Base-by-base conservation (phyloP, 2,888 invertebrate species). In the Deroplatys truncata region DNA sequence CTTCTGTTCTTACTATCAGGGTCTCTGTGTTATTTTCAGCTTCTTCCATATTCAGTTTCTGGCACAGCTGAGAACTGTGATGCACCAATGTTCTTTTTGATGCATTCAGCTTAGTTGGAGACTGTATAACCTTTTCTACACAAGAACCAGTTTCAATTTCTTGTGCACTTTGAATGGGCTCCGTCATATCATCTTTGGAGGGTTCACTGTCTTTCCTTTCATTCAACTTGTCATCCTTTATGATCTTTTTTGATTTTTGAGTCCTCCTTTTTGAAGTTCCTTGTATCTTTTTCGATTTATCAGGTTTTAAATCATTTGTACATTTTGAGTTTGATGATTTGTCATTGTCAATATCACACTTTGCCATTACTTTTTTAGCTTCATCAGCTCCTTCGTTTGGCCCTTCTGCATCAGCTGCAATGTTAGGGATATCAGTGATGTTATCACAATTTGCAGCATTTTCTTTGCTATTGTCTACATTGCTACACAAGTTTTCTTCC, bases 21-120 rank as follows among this genome's bases (percentile, higher is more conserved):
- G 83, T 87, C 35, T 29, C 85, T 49, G 49, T n/a, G 49, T 25
- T 85, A n/a, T 85, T n/a, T 31, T 85, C 87, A n/a, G 28, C 28
- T 31, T 87, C 87, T 28, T 49, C 72, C 16, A 16, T 4, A 28
- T 35, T 83, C 13, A 35, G 7, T 20, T 82, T 28, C n/a, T 87
- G 87, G 7, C 20, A 9, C 3, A 25, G 20, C 28, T 82, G 82
- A 28, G 84, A 84, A 25, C 72, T 15, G 5, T 87, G 49, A 4
- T 72, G 31, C 9, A 87, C 84, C 29, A 85, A 28, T 31, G 43
- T 86, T 84, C 84, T 87, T 49, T 87, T 86, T 5, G 87, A 86
- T 31, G 84, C 84, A 43, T 84, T 89, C 20, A 87, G 29, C 43
- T 89, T 82, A 56, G 87, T 87, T 49, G 89, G 89, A 3, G 89